Base-by-base conservation (phyloP, 2,888 invertebrate genomes). In the Cantharis rustica region DNA sequence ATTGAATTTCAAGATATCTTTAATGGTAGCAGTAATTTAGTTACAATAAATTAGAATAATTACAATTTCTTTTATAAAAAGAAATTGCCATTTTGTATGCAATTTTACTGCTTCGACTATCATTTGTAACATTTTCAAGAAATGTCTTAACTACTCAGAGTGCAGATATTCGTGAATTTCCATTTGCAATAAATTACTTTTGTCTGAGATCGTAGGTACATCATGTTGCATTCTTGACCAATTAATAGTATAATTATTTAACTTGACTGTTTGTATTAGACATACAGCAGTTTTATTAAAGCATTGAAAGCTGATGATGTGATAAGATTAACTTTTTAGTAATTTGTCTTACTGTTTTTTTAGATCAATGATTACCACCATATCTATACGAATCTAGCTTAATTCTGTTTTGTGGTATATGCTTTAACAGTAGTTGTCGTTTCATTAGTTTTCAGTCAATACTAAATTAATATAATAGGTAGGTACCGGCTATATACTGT, bases 391-490 rank as follows among this genome's bases (percentile, higher is more conserved):
- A 47, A 47, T 47, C 47, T 47, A n/a, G n/a, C 47, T 47, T 47
- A 47, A 47, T 47, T 7, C 47, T 47, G 13, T 66, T 66, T 66
- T 20, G 23, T 20, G 23, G n/a, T 64, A 20, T 20, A 17, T 64
- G 64, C 16, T 64, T 64, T 20, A 20, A 17, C 23, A 66, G 69
- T 61, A 20, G 69, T 61, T 16, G 16, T 73, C 73, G 73, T 76
- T 76, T 73, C 76, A 76, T 76, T 76, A 76, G 71, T 63, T 20
- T 47, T 61, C 31, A 27, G 27, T 70, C 23, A 26, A 76, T 68
- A 73, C 47, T 73, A 73, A 71, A 73, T 73, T 76, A 71, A 76
- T 73, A 73, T 63, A 68, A 64, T 71, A 73, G 71, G 71, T 68
- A 66, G 20, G 17, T 17, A 66, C 64, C 23, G 23, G 23, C 17